Percentiles rank a stretch among this genome's conserved stretches.
Conservation (phyloP, 2,888 invertebrate genomes). For the Leucoma salicis region DNA sequence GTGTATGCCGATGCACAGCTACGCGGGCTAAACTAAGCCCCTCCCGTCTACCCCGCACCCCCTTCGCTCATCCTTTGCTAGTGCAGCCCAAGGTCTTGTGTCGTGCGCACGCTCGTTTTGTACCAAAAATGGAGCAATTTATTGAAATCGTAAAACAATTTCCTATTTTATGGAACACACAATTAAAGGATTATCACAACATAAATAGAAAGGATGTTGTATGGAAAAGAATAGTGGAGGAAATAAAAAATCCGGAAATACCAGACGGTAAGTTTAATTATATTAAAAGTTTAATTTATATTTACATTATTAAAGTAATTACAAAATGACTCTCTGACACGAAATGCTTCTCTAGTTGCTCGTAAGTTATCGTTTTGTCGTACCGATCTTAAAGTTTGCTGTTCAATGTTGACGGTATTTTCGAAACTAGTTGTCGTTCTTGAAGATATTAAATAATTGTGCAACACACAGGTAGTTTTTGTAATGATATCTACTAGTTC, state of each 20-base stretch:
- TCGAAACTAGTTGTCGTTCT: slow-evolving; percentile 22
- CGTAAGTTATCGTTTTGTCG: slow-evolving; percentile 25
- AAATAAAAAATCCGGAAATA: slow-evolving; percentile 29
- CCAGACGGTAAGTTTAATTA: slow-evolving; percentile 28
- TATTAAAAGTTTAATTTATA: slow-evolving; percentile 19
- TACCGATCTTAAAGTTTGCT: slow-evolving; percentile 20
- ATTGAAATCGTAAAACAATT: slow-evolving; percentile 16
- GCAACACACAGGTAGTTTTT: slow-evolving; percentile 23
- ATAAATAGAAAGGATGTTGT: slow-evolving; percentile 26
- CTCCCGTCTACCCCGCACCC: slow-evolving; percentile 21
- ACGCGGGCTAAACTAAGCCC: slow-evolving; percentile 24
- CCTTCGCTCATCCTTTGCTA: slow-evolving; percentile 14
- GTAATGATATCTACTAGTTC: slow-evolving; percentile 27
- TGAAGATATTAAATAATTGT: slow-evolving; percentile 27
- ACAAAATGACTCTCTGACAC: slow-evolving; percentile 26
- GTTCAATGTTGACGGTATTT: slow-evolving; percentile 23
- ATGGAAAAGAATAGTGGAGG: slow-evolving; percentile 26
- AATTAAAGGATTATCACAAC: slow-evolving; percentile 27
- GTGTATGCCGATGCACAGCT: slow-evolving; percentile 27
- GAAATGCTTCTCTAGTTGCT: slow-evolving; percentile 30
- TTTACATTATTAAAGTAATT: slow-evolving; percentile 31
- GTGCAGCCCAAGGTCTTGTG: slow-evolving; percentile 24
- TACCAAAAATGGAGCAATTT: slow-evolving; percentile 25
- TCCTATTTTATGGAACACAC: slow-evolving; percentile 9
- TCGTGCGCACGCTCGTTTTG: slow-evolving; percentile 23